A percentile compares a stretch with the other conserved stretches of the same genome.
Evolutionary conservation across 2,113 vertebrate genomes (phyloP).

Genomic region (Bubo bubo): DNA sequence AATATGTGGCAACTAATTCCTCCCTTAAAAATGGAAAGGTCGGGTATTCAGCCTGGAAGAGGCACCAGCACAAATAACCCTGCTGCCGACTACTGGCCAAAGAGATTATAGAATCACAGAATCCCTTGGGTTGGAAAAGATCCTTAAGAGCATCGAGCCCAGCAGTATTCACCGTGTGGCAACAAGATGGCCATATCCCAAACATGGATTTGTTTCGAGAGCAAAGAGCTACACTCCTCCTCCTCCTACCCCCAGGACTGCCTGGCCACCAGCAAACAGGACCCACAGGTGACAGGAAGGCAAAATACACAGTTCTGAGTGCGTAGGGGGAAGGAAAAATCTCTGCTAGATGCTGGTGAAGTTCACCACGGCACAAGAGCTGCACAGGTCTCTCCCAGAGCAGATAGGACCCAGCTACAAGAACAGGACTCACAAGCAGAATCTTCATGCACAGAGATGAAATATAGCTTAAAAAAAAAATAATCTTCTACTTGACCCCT

Average conservation of each 20-base stretch:
- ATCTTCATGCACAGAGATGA: not conserved
- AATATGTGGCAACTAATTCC: not conserved
- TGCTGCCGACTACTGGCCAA: slow-evolving; percentile 16
- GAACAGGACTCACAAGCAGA: not conserved
- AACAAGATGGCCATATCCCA: not conserved
- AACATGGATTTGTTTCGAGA: not conserved
- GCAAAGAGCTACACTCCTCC: not conserved
- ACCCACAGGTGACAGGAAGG: not conserved
- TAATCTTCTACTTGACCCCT: not conserved
- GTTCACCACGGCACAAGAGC: not conserved
- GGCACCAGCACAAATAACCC: not conserved
- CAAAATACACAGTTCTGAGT: not conserved
- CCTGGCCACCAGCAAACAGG: not conserved
- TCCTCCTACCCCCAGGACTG: not conserved
- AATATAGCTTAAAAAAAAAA: not conserved
- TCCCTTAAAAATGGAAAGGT: not conserved
- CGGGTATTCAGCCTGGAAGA: not conserved
- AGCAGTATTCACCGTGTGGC: not conserved
- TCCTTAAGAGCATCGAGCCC: not conserved
- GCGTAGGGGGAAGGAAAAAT: not conserved
- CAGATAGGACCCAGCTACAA: not conserved
- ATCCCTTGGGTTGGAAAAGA: not conserved
- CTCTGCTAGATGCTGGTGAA: not conserved
- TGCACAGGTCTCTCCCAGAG: not conserved
- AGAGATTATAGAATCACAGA: not conserved